Evolutionary conservation across 1,140 invertebrate species (phyloP).

Genomic region (Cecropterus lyciades): DNA sequence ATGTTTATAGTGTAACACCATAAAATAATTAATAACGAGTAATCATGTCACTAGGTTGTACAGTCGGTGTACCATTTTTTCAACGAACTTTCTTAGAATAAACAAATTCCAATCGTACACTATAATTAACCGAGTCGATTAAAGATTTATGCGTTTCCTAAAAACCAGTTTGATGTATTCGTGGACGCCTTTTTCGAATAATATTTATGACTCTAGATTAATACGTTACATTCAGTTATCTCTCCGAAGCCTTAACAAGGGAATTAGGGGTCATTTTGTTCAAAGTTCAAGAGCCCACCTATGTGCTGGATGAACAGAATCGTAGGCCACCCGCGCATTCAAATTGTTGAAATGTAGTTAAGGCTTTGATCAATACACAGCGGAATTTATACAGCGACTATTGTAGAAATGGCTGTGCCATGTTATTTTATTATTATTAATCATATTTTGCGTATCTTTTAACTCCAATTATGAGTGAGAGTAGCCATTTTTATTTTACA

Average conservation of each 20-base stretch:
- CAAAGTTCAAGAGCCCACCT: constrained; percentile 70
- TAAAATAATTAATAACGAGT: too few relatives aligned
- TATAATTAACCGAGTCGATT: constrained; percentile 45
- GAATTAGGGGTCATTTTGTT: constrained; percentile 76
- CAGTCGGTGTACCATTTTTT: too few relatives aligned
- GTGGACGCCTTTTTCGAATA: constrained; percentile 37
- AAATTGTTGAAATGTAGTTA: constrained; percentile 41
- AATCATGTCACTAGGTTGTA: too few relatives aligned
- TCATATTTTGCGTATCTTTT: too few relatives aligned
- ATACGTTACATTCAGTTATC: constrained; percentile 64
- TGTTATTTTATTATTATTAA: too few relatives aligned
- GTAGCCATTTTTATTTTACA: too few relatives aligned
- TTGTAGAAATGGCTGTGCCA: too few relatives aligned
- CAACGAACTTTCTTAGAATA: neutral
- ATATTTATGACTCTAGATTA: constrained; percentile 70
- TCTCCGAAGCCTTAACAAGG: constrained; percentile 66
- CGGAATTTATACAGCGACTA: neutral
- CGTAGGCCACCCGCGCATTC: constrained; percentile 66
- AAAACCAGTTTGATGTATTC: constrained; percentile 35
- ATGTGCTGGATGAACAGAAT: constrained; percentile 67
- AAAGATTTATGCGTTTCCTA: constrained; percentile 45
- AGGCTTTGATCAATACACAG: neutral
- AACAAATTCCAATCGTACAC: constrained; percentile 2
- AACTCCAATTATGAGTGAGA: too few relatives aligned
- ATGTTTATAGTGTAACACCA: too few relatives aligned